Base-by-base conservation (phyloP, 2,888 invertebrate genomes). In the Oxystoma pomonae region DNA sequence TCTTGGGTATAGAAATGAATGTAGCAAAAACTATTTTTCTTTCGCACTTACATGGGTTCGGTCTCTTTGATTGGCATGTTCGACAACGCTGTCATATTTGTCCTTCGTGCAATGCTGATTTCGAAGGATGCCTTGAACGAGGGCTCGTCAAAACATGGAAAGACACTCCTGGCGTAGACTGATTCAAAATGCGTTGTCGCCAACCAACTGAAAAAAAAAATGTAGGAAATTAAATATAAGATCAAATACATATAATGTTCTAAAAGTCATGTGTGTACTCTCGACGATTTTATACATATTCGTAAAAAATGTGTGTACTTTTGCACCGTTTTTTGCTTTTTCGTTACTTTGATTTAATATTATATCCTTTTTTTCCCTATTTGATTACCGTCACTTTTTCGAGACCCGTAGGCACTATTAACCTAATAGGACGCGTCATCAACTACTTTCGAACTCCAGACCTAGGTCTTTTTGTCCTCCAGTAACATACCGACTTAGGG, bases 141-240 rank as follows among this genome's bases (percentile, higher is more conserved):
- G 0, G 90, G 89, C 73, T 92, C 91, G 73, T 92, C 91, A 75
- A 92, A 90, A 74, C 90, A 91, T 0, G 90, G 91, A 76, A 91
- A 90, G 0, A 88, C 88, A 5, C 83, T 79, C 50, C 89, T 79
- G 0, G 89, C 89, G 22, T 83, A 84, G 0, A 85, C 85, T 0
- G 89, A 85, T 72, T 88, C 87, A 67, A 89, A 87, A 69, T 88
- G 87, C 0, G 89, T 89, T 2, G 85, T 84, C 12, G 83, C 86
- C 1, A 88, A 75, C 73, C 82, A 83, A 70, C 89, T 89, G 77
- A 16, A 70, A 71, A 59, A 58, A 56, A 20, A 35, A 3, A 55
- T 49, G 16, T 20, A 62, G 20, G 16, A 1, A n/a, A n/a, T n/a
- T 7, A 60, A 9, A 49, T 50, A 52, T 9, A 35, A n/a, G n/a